These are phyloP conservation scores for Dryobates pubescens DNA, from an alignment of 2,797 vertebrate genomes.

Conservation along the genomic window DNA sequence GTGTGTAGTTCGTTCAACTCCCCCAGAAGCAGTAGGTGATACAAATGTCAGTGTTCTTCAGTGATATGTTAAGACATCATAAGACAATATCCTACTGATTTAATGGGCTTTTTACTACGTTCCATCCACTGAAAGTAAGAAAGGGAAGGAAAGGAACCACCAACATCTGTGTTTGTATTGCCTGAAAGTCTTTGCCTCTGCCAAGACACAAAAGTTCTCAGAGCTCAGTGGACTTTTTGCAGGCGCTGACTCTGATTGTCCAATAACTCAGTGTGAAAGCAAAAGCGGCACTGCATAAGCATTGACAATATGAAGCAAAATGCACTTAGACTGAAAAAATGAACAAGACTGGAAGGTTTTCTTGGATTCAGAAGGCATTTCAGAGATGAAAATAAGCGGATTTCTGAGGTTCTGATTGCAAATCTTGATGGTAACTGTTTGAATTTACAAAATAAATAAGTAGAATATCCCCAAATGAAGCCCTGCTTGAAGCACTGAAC, in stretches of 20 bases:
- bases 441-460: constrained; percentile 60
- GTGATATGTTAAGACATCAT: background rate
- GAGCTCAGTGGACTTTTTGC: background rate
- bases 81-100: background rate
- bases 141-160: background rate
- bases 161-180: background rate
- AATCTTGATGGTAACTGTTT: constrained; percentile 70
- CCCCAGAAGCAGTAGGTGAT: background rate
- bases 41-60: background rate
- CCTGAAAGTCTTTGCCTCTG: background rate
- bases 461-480: background rate
- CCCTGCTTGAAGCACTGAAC: constrained; percentile 61
- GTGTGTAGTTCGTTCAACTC: background rate
- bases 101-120: background rate
- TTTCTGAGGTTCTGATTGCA: constrained; percentile 68
- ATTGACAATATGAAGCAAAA: constrained; percentile 59
- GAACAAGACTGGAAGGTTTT: background rate
- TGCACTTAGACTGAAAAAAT: constrained; percentile 48
- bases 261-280: background rate
- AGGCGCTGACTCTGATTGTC: background rate
- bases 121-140: background rate
- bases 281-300: constrained; percentile 45
- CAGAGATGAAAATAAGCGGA: constrained; percentile 66
- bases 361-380: background rate
- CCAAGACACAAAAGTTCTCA: background rate